phyloP scores from a whole-genome alignment of 1,140 invertebrate species.

The Drosophila busckii region DNA sequence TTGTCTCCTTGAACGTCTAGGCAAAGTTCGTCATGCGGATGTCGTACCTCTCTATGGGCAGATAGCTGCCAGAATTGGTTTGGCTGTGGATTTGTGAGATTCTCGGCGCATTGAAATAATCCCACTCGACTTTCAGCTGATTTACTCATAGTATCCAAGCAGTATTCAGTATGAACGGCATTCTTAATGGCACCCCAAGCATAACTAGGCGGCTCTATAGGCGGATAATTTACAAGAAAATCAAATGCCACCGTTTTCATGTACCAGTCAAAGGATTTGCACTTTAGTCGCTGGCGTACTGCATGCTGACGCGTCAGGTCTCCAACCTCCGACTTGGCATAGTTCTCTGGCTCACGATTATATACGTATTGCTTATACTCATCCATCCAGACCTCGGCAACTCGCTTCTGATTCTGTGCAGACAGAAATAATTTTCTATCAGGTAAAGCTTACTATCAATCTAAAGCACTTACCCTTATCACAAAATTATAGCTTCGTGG shows the following conservation, averaged over 20 bases:
- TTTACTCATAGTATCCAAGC: slow-evolving; percentile 87
- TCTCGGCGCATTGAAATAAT: slow-evolving; percentile 62
- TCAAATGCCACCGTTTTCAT: slow-evolving; percentile 91
- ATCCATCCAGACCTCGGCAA: slow-evolving; percentile 95
- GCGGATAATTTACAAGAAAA: slow-evolving; percentile 86
- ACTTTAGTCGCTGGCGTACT: slow-evolving; percentile 84
- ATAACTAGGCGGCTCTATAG: slow-evolving; percentile 86
- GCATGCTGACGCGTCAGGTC: slow-evolving; percentile 85
- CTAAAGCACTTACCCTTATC: slow-evolving; percentile 39
- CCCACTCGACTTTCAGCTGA: slow-evolving; percentile 84
- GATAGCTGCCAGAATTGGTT: slow-evolving; percentile 60
- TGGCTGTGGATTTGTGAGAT: slow-evolving; percentile 47
- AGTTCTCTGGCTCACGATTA: slow-evolving; percentile 82
- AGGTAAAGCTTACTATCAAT: too few relatives aligned
- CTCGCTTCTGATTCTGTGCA: slow-evolving; percentile 86
- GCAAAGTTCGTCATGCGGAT: slow-evolving; percentile 84
- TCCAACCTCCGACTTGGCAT: slow-evolving; percentile 82
- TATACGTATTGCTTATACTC: slow-evolving; percentile 89
- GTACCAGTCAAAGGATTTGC: slow-evolving; percentile 92
- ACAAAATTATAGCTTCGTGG: slow-evolving; percentile 82
- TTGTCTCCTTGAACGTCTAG: slow-evolving; percentile 86
- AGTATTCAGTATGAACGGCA: slow-evolving; percentile 83
- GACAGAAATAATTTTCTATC: too few relatives aligned
- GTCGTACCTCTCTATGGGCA: slow-evolving; percentile 88
- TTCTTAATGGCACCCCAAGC: slow-evolving; percentile 86